These are phyloP conservation scores for Tapirus indicus DNA, from an alignment of 2,797 vertebrate species.

Conservation along the genomic window DNA sequence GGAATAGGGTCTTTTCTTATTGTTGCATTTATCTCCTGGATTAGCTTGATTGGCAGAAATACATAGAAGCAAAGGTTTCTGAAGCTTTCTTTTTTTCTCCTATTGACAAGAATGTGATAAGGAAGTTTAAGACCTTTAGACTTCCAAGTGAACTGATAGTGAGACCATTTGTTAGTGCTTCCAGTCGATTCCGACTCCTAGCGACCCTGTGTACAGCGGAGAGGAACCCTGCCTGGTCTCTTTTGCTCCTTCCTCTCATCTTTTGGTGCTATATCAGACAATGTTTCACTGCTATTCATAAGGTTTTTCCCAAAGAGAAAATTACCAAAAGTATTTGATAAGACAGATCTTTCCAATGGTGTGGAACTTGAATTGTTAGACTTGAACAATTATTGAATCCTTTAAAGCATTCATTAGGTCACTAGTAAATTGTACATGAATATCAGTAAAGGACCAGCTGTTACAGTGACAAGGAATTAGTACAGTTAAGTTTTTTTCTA, in stretches of 20 bases:
- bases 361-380: no score
- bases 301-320: slow-evolving; percentile 21
- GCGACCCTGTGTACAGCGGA: no score
- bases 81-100: neutral
- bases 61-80: slow-evolving; percentile 42
- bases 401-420: neutral
- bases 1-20: slow-evolving; percentile 42
- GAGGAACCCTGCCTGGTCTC: no score
- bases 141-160: slow-evolving; percentile 54
- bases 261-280: no score
- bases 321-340: slow-evolving; percentile 37
- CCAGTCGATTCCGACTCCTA: no score
- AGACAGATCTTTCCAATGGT: neutral
- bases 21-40: slow-evolving; percentile 76
- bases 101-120: slow-evolving; percentile 71
- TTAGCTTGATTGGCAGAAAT: slow-evolving; percentile 79
- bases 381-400: neutral
- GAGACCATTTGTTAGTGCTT: neutral
- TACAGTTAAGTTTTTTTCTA: neutral
- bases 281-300: no score
- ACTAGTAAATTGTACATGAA: neutral
- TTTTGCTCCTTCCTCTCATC: no score
- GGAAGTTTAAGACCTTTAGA: slow-evolving; percentile 44
- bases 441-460: neutral
- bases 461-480: neutral